Base-by-base conservation (phyloP, 2,888 invertebrate genomes). In the Tryphoninae sp. region DNA sequence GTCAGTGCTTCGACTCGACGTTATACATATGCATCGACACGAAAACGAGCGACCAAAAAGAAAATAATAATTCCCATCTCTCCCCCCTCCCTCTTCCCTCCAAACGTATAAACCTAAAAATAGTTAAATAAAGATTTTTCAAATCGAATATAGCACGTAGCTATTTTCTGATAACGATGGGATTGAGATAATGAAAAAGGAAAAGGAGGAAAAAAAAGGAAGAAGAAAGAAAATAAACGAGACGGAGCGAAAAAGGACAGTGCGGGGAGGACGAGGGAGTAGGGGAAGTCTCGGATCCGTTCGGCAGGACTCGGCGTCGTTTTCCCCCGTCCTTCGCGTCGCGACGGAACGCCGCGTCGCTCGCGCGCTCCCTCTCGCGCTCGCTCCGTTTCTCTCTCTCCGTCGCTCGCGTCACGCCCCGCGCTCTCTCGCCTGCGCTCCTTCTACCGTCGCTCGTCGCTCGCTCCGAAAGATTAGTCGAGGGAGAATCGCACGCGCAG, bases 401-500 rank as follows among this genome's bases (percentile, higher is more conserved):
- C 26, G 23, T 19, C 45, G 19, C 9, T 13, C 67, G 49, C 59
- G 13, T 13, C 26, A 23, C 33, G 59, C 65, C 73, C 71, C 59
- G 45, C 67, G 72, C 77, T 76, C 65, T 11, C 49, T 73, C 53
- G 33, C 53, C 42, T 42, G 13, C 23, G 64, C 2, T 42, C 42
- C n/a, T 42, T 26, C n/a, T 2, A 51, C 64, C 64, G 33, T 16
- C 40, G 55, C 51, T 42, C 58, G 55, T 16, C 58, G 55, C 22
- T 45, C 61, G 33, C 11, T n/a, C 61, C 13, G 26, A 13, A 1
- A 23, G 33, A 33, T 33, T 49, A 59, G 22, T 51, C 59, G 13
- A 59, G 51, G 19, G 61, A 61, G 26, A 64, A 59, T 78, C 77
- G 62, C 78, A 72, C 78, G 74, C 76, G 73, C 69, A 81, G 68